phyloP scores from a whole-genome alignment of 64 coral and sea anemone species.

The Anthopleura sola region DNA sequence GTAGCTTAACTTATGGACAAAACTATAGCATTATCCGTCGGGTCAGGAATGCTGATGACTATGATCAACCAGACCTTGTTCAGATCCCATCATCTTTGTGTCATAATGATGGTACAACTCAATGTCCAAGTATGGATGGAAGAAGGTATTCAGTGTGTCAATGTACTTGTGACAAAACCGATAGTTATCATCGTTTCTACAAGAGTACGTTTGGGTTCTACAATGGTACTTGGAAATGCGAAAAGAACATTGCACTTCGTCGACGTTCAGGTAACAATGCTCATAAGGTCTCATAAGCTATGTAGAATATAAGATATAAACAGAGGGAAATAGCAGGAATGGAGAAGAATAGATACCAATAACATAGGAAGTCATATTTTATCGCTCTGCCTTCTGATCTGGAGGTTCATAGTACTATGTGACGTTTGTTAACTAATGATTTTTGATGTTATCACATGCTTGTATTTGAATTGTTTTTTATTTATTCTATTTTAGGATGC shows the following conservation, averaged over 20 bases:
- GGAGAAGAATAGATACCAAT: too few relatives aligned
- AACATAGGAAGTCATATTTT: too few relatives aligned
- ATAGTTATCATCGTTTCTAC: background rate
- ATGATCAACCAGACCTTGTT: background rate
- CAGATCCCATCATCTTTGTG: background rate
- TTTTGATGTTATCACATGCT: too few relatives aligned
- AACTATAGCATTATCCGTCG: background rate
- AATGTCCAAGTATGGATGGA: background rate
- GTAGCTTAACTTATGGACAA: background rate
- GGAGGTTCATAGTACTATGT: too few relatives aligned
- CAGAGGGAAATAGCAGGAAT: too few relatives aligned
- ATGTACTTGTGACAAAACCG: background rate
- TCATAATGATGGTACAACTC: background rate
- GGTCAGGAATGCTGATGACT: background rate
- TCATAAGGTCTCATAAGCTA: background rate
- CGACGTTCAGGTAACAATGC: background rate
- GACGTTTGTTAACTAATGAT: too few relatives aligned
- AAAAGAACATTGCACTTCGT: background rate
- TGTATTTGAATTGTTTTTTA: too few relatives aligned
- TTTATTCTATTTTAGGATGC: background rate
- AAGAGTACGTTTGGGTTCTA: conserved; percentile 10
- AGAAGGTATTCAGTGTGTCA: background rate
- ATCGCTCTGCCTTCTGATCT: too few relatives aligned
- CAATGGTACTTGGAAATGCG: background rate
- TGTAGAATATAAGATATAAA: too few relatives aligned